Percentiles rank a stretch among this genome's conserved stretches.
phyloP scores from a whole-genome alignment of 1,140 invertebrate species.

The Hyposmocoma kahamanoa region DNA sequence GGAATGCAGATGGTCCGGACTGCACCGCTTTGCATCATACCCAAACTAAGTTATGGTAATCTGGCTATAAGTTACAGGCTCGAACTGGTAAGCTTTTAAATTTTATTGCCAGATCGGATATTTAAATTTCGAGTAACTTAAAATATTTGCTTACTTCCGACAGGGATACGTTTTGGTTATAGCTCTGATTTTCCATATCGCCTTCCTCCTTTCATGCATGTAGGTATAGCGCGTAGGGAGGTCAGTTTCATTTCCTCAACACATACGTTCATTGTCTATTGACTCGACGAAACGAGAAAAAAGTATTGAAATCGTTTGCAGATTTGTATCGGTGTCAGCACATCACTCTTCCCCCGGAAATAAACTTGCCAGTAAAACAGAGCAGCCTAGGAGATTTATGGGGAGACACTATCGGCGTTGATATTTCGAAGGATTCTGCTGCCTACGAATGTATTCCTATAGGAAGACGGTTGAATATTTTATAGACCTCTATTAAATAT shows the following conservation, averaged over 20 bases:
- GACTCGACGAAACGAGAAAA: too few relatives aligned
- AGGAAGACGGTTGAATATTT: slow-evolving; percentile 10
- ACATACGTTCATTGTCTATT: background rate
- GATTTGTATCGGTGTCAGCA: slow-evolving; percentile 36
- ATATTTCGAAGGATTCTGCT: slow-evolving; percentile 12
- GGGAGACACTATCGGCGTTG: slow-evolving; percentile 10
- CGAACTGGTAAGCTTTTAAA: slow-evolving; percentile 42
- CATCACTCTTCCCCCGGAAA: slow-evolving; percentile 40
- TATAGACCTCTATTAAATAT: background rate
- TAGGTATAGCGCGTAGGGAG: background rate
- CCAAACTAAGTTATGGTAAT: slow-evolving; percentile 61
- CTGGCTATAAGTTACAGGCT: slow-evolving; percentile 51
- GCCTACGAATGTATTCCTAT: slow-evolving; percentile 14
- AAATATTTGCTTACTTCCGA: slow-evolving; percentile 1
- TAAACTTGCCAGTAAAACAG: slow-evolving; percentile 44
- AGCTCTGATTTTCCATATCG: slow-evolving; percentile 17
- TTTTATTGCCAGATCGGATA: slow-evolving; percentile 37
- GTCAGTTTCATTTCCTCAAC: background rate
- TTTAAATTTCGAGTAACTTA: slow-evolving; percentile 15
- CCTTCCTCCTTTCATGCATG: background rate
- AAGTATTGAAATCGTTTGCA: slow-evolving; percentile 21
- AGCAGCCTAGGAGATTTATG: slow-evolving; percentile 35
- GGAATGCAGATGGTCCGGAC: slow-evolving; percentile 44
- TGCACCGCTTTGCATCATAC: slow-evolving; percentile 49
- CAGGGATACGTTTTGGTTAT: background rate